phyloP scores from a whole-genome alignment of 2,888 invertebrate species.

The Aspidiotus rigidus region DNA sequence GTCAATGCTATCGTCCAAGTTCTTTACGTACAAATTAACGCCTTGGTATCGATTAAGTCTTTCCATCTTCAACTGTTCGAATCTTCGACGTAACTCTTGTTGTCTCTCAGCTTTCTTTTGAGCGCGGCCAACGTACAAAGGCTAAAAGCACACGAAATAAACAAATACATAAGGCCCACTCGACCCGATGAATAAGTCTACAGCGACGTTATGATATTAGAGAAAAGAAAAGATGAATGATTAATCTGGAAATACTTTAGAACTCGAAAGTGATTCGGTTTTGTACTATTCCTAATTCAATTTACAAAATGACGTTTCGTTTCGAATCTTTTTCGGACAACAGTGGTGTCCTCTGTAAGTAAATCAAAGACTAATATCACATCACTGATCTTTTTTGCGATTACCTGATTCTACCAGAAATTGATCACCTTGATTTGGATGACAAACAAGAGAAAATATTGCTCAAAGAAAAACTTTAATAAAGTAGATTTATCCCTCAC shows the following conservation, averaged over 20 bases:
- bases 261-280: too few relatives aligned
- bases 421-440: too few relatives aligned
- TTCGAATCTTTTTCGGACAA: too few relatives aligned
- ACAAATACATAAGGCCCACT: background rate
- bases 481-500: too few relatives aligned
- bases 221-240: background rate
- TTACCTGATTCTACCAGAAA: too few relatives aligned
- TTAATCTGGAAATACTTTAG: background rate
- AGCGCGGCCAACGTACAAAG: constrained; percentile 91
- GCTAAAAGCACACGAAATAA: constrained; percentile 41
- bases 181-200: background rate
- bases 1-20: constrained; percentile 94
- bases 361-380: too few relatives aligned
- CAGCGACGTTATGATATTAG: background rate
- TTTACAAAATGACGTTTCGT: too few relatives aligned
- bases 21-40: constrained; percentile 98
- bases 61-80: constrained; percentile 91
- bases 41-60: constrained; percentile 80
- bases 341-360: too few relatives aligned
- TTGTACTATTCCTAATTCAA: too few relatives aligned
- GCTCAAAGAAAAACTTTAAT: too few relatives aligned
- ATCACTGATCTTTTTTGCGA: too few relatives aligned
- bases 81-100: constrained; percentile 89
- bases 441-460: too few relatives aligned
- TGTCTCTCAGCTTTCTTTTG: constrained; percentile 99